A percentile compares a stretch with the other conserved stretches of the same genome.
Conservation (phyloP, 2,888 invertebrate genomes). For the Pristionchus entomophagus region DNA sequence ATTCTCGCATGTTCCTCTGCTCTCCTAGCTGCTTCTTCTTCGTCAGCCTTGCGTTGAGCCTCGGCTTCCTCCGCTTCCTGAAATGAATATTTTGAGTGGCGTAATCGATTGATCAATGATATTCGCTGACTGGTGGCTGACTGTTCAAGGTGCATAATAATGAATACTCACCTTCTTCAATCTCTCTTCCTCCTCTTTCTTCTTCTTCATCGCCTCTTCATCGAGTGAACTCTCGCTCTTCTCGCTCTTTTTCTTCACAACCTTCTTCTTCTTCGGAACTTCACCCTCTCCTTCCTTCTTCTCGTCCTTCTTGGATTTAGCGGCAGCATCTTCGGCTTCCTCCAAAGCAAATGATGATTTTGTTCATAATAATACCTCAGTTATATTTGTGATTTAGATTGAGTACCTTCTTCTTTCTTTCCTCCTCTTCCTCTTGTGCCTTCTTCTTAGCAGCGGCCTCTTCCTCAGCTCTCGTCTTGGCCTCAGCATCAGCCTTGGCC, state of each 20-base stretch:
- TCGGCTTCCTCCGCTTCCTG: not conserved
- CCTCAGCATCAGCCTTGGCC: conserved; percentile 33
- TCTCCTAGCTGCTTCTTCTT: conserved; percentile 41
- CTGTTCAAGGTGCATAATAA: no score
- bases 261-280: conserved; percentile 46
- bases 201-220: conserved; percentile 34
- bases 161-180: conserved; percentile 38
- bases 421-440: conserved; percentile 48
- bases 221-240: conserved; percentile 12
- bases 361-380: no score
- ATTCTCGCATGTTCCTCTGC: conserved; percentile 45
- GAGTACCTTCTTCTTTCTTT: conserved; percentile 9
- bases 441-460: conserved; percentile 46
- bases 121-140: no score
- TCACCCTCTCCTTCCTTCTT: conserved; percentile 50
- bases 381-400: not conserved
- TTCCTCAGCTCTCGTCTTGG: conserved; percentile 36
- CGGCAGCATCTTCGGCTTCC: conserved; percentile 10
- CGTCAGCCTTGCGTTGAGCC: not conserved
- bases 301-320: conserved; percentile 53
- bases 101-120: no score
- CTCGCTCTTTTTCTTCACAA: conserved; percentile 32
- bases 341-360: no score
- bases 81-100: not conserved
- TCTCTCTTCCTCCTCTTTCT: conserved; percentile 40